Evolutionary conservation across 2,113 vertebrate species (phyloP), one percentile per base, ranked within the genome.

Genomic region (Bothrops jararaca): DNA sequence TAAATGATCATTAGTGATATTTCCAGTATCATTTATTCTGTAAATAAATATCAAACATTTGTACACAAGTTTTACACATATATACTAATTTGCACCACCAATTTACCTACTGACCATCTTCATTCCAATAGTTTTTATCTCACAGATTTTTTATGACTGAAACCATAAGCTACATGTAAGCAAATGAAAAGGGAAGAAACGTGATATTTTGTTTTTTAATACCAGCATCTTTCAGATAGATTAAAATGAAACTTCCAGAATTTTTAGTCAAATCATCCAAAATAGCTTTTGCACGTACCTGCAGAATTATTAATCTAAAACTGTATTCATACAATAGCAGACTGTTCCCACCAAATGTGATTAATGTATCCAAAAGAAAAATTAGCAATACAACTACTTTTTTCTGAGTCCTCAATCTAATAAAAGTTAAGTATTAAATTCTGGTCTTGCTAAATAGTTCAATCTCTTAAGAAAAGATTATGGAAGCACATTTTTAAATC

Each of bases 281-380:
- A 69, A 69, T n/a, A 29, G 60, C 11, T n/a, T 69, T 69, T 69
- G 29, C 60, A 15, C 18, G 0, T n/a, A n/a, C 26, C 4, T 48
- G 56, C 1, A 39, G 11, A 34, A 88, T 29, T n/a, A 4, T 1
- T n/a, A 8, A 48, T 23, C 91, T 53, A 26, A 24, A 45, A 94
- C 24, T 85, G 12, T 26, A 93, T 57, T 48, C 2, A 56, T 34
- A 94, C 85, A 88, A 93, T 34, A 12, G 91, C 23, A 89, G 26
- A 91, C 94, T 94, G 88, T 93, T 95, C 93, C 94, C 3, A 0
- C 80, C 23, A 56, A 0, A 0, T 1, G 22, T 53, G 80, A 93
- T 52, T 95, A 92, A 94, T 90, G 26, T 93, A 94, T 34, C 92
- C 89, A 94, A 92, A 5, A 18, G 20, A 94, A 95, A 92, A 74